These are phyloP conservation scores for Squalus acanthias DNA, from an alignment of 2,797 vertebrate genomes.

Conservation along the genomic window DNA sequence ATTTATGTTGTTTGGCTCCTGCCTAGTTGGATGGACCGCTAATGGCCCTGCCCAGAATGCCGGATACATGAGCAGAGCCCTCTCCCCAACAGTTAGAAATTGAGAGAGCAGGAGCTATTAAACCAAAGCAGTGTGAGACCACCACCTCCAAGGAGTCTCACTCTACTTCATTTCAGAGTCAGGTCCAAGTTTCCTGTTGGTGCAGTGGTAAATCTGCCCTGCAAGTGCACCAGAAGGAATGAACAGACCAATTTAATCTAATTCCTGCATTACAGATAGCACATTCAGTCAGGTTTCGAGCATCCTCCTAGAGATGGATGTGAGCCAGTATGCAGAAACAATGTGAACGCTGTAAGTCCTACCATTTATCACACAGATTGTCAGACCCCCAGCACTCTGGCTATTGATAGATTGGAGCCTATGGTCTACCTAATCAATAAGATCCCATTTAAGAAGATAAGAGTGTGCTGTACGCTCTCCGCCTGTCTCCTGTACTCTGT, in stretches of 20 bases:
- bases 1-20: not conserved
- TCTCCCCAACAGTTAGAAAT: not conserved
- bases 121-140: not conserved
- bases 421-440: conserved; percentile 37
- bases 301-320: conserved; percentile 22
- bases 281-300: not conserved
- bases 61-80: not conserved
- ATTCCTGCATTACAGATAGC: conserved; percentile 16
- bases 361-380: conserved; percentile 31
- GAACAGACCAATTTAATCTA: conserved; percentile 15
- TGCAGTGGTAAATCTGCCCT: not conserved
- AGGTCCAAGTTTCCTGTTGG: not conserved
- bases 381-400: conserved; percentile 34
- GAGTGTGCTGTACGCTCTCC: conserved; percentile 19
- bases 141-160: not conserved
- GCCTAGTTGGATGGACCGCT: too few species aligned
- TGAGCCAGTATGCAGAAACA: conserved; percentile 3
- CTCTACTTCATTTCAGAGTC: not conserved
- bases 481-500: conserved; percentile 33
- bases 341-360: conserved; percentile 24
- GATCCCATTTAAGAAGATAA: conserved; percentile 38
- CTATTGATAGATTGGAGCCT: conserved; percentile 35
- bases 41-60: too few species aligned
- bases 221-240: not conserved
- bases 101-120: not conserved